phyloP scores from a whole-genome alignment of 2,888 invertebrate species.

The Hydroisotoma schaefferi region DNA sequence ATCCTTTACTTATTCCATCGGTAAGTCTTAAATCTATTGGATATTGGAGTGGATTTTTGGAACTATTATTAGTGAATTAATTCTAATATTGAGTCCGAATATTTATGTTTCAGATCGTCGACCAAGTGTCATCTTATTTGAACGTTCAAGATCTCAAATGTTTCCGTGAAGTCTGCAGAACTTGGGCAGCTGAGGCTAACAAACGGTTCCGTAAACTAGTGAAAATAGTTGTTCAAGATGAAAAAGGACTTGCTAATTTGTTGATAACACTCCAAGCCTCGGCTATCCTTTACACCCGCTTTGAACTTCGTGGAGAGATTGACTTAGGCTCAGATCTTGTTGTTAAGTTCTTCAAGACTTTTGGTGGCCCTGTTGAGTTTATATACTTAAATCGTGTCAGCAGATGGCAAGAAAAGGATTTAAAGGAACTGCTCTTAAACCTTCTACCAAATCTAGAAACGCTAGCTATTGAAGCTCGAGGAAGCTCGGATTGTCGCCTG shows the following conservation, averaged over 20 bases:
- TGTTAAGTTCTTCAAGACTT: conserved; percentile 29
- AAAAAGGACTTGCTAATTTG: conserved; percentile 23
- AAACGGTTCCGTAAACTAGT: conserved; percentile 26
- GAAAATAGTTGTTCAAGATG: conserved; percentile 32
- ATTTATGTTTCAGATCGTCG: conserved; percentile 22
- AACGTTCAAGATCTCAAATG: conserved; percentile 36
- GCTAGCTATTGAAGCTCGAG: conserved; percentile 36
- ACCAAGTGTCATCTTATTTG: conserved; percentile 34
- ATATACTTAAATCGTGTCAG: conserved; percentile 40
- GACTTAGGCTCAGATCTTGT: conserved; percentile 29
- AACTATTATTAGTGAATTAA: background rate
- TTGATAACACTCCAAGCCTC: conserved; percentile 15
- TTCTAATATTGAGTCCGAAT: background rate
- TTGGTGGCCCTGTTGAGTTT: conserved; percentile 31
- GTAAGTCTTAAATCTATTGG: conserved; percentile 18
- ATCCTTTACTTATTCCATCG: conserved; percentile 38
- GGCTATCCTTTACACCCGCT: conserved; percentile 19
- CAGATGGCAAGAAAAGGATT: conserved; percentile 34
- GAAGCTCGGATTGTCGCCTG: conserved; percentile 32
- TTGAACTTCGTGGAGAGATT: conserved; percentile 37
- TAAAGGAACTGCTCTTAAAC: conserved; percentile 33
- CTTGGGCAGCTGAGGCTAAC: conserved; percentile 38
- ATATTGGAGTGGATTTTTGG: background rate
- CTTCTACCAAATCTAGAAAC: conserved; percentile 36
- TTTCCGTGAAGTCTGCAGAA: conserved; percentile 37